Evolutionary conservation across 2,888 invertebrate genomes (phyloP).

Genomic region (Ophion obscuratus): DNA sequence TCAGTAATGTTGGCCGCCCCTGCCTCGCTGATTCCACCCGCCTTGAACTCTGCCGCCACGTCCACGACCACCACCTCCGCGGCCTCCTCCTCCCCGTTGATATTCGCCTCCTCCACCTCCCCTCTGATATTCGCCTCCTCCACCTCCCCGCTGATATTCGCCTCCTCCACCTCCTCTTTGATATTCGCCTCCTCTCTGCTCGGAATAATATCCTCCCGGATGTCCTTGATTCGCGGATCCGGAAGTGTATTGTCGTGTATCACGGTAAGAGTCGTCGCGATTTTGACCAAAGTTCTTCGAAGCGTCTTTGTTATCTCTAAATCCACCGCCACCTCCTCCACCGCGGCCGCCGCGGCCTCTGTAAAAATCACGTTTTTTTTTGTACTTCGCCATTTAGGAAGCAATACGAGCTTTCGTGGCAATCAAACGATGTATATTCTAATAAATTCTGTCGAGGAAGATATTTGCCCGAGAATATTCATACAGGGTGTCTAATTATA

Average conservation of each 20-base stretch:
- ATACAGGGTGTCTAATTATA: no score
- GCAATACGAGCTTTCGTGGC: background rate
- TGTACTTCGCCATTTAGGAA: background rate
- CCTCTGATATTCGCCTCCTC: slow-evolving; percentile 23
- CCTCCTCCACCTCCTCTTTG: slow-evolving; percentile 69
- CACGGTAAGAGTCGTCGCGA: slow-evolving; percentile 64
- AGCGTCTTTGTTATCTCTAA: slow-evolving; percentile 74
- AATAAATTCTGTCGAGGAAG: background rate
- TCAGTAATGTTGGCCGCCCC: slow-evolving; percentile 69
- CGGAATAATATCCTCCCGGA: slow-evolving; percentile 66
- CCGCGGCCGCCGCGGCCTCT: slow-evolving; percentile 74
- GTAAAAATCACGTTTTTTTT: slow-evolving; percentile 41
- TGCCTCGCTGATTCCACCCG: slow-evolving; percentile 82
- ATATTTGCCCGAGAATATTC: background rate
- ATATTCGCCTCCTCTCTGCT: slow-evolving; percentile 57
- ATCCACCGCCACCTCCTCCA: slow-evolving; percentile 74
- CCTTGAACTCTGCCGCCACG: slow-evolving; percentile 83
- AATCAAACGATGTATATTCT: background rate
- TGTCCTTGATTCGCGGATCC: slow-evolving; percentile 40
- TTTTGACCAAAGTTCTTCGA: slow-evolving; percentile 75
- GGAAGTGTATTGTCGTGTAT: slow-evolving; percentile 60
- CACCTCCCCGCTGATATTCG: slow-evolving; percentile 69
- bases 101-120: slow-evolving; percentile 69
- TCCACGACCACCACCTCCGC: slow-evolving; percentile 72
- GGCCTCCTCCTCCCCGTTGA: slow-evolving; percentile 73